Evolutionary conservation across 2,888 invertebrate genomes (phyloP).

Genomic region (Tipula vernalis): DNA sequence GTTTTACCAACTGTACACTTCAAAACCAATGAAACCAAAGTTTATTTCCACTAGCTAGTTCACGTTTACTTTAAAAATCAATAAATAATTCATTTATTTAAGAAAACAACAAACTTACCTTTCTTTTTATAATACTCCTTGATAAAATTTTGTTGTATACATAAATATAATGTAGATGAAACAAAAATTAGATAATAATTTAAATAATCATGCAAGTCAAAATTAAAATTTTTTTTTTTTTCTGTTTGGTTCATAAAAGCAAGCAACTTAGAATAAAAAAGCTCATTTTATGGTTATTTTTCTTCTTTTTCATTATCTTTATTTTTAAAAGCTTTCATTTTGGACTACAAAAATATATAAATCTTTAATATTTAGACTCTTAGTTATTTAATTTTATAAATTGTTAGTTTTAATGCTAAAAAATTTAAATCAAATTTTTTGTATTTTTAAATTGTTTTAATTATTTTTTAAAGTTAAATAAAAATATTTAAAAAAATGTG

Average conservation of each 20-base stretch:
- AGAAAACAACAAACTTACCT: neutral
- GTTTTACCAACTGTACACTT: neutral
- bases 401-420: neutral
- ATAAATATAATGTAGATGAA: neutral
- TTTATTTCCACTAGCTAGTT: neutral
- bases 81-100: neutral
- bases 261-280: conserved; percentile 1
- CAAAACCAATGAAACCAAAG: neutral
- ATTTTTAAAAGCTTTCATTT: neutral
- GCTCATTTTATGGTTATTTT: neutral
- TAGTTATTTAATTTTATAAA: neutral
- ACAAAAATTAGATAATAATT: neutral
- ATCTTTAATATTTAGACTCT: neutral
- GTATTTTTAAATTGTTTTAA: neutral
- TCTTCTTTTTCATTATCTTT: neutral
- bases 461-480: neutral
- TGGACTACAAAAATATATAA: neutral
- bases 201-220: neutral
- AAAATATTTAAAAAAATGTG: neutral
- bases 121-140: neutral
- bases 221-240: neutral
- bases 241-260: neutral
- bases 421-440: neutral
- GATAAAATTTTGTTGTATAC: neutral
- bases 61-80: neutral